Conservation (phyloP, 2,797 vertebrate genomes). For the Acrossocheilus fasciatus region DNA sequence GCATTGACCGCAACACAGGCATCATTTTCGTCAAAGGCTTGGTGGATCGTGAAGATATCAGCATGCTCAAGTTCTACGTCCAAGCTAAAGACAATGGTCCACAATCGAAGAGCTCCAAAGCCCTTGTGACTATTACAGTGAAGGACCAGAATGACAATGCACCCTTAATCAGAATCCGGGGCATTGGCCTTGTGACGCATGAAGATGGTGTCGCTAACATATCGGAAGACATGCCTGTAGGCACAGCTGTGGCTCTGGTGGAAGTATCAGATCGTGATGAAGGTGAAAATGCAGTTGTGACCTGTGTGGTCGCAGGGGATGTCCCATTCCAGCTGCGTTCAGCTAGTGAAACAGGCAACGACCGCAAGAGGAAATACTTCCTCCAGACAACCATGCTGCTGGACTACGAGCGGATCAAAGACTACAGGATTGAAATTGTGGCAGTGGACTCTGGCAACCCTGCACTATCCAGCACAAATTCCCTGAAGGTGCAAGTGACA, state of each 20-base stretch:
- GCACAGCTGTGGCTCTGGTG: conserved; percentile 93
- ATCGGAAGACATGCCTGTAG: conserved; percentile 93
- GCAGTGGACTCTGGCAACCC: conserved; percentile 97
- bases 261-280: conserved; percentile 96
- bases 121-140: conserved; percentile 87
- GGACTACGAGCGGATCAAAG: conserved; percentile 91
- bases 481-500: conserved; percentile 93
- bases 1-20: conserved; percentile 89
- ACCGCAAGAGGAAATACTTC: conserved; percentile 97
- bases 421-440: conserved; percentile 95
- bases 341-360: conserved; percentile 90
- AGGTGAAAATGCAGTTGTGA: conserved; percentile 95
- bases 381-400: conserved; percentile 92
- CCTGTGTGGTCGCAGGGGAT: conserved; percentile 93
- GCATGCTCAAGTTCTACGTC: conserved; percentile 89
- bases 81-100: conserved; percentile 92
- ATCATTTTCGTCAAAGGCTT: conserved; percentile 91
- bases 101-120: conserved; percentile 89
- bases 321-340: conserved; percentile 95
- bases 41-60: conserved; percentile 92
- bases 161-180: conserved; percentile 93
- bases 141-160: conserved; percentile 95
- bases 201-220: conserved; percentile 95
- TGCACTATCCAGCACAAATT: conserved; percentile 95
- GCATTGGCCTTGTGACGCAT: conserved; percentile 93